Conservation (phyloP, 37 sponge, comb jelly and placozoan genomes). For the Halichondria panicea region DNA sequence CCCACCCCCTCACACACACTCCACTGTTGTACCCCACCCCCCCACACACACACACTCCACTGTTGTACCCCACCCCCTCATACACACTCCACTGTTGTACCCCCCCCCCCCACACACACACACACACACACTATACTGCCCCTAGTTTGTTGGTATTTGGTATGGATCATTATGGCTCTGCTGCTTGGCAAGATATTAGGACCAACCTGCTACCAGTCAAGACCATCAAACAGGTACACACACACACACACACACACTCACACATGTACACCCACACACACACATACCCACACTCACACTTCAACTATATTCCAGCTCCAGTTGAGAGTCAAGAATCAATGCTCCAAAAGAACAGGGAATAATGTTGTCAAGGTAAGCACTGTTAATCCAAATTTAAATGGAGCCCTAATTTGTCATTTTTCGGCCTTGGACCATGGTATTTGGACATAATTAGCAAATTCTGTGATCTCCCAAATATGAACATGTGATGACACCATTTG, state of each 20-base stretch:
- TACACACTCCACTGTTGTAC: not conserved
- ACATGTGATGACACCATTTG: no score
- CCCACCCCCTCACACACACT: no score
- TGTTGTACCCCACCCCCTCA: not conserved
- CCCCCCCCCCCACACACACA: not conserved
- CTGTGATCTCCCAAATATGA: no score
- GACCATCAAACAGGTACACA: conserved; percentile 56
- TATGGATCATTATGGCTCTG: conserved; percentile 59
- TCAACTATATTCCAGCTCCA: conserved; percentile 29
- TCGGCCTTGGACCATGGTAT: no score
- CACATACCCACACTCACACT: no score
- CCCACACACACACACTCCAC: no score
- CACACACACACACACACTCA: not conserved
- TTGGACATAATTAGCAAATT: no score
- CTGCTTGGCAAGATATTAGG: conserved; percentile 55
- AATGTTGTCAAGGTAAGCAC: conserved; percentile 68
- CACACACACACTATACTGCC: not conserved
- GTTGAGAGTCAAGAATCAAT: conserved; percentile 67
- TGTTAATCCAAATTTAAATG: not conserved
- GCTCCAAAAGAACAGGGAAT: conserved; percentile 31
- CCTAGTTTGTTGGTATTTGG: conserved; percentile 70
- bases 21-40: no score
- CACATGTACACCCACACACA: no score
- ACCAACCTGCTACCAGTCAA: conserved; percentile 65
- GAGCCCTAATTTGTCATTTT: no score